phyloP scores from a whole-genome alignment of 37 sponge, comb jelly and placozoan species.

The Dysidea cf. avara region DNA sequence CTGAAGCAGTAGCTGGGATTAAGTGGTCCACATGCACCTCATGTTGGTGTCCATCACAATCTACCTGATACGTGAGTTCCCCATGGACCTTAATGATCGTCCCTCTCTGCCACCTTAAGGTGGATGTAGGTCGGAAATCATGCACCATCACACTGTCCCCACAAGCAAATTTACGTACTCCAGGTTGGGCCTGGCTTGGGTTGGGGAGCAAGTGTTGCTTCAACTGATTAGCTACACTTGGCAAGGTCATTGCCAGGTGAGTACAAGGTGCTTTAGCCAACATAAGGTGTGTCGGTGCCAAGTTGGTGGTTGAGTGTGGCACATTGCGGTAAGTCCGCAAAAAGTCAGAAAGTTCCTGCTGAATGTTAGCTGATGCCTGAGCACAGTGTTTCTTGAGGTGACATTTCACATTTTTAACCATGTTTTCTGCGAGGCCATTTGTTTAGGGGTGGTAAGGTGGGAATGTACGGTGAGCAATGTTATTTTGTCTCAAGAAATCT shows the following conservation, averaged over 20 bases:
- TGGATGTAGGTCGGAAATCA: neutral
- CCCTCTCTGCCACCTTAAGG: neutral
- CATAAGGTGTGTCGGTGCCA: neutral
- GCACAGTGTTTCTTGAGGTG: neutral
- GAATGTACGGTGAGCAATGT: neutral
- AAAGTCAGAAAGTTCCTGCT: neutral
- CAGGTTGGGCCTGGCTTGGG: neutral
- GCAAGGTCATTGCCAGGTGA: slow-evolving; percentile 8
- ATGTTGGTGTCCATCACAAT: no score
- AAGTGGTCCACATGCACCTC: no score
- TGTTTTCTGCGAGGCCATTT: slow-evolving; percentile 2
- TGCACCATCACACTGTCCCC: slow-evolving; percentile 8
- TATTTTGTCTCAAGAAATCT: neutral
- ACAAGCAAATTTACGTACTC: neutral
- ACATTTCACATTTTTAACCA: slow-evolving; percentile 4
- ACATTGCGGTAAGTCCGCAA: neutral
- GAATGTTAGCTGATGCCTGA: neutral
- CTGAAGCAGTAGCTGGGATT: no score
- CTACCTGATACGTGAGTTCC: no score
- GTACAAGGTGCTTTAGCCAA: neutral
- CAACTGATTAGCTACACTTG: neutral
- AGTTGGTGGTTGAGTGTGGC: neutral
- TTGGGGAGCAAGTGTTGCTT: no score
- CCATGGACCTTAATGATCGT: neutral
- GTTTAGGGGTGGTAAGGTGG: slow-evolving; percentile 3